Conservation (phyloP, 2,113 vertebrate genomes). For the Phalacrocorax carbo region DNA sequence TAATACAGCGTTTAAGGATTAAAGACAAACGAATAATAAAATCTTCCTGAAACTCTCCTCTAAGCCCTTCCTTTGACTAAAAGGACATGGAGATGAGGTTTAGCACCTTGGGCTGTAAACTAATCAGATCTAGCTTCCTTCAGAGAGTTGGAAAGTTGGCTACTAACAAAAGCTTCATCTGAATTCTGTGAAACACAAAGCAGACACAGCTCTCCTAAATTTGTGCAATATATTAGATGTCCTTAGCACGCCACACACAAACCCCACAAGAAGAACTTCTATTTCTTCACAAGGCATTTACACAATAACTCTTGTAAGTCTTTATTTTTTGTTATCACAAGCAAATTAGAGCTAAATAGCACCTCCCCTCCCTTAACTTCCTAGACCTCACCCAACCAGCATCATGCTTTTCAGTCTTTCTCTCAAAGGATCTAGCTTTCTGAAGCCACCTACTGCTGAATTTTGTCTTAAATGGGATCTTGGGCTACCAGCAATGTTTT, state of each 20-base stretch:
- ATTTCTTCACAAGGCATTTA: not conserved
- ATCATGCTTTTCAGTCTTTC: not conserved
- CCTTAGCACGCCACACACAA: not conserved
- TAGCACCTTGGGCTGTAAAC: not conserved
- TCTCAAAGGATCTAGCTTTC: not conserved
- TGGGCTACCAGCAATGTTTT: not conserved
- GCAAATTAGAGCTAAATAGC: not conserved
- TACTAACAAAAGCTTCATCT: not conserved
- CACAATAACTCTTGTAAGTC: not conserved
- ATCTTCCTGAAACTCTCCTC: not conserved
- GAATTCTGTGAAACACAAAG: not conserved
- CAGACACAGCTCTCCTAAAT: not conserved
- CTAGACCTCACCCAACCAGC: not conserved
- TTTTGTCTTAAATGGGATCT: not conserved
- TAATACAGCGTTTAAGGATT: not conserved
- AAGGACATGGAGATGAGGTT: not conserved
- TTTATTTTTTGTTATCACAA: not conserved
- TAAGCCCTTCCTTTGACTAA: not conserved
- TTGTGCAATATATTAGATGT: not conserved
- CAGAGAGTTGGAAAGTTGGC: not conserved
- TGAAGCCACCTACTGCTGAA: not conserved
- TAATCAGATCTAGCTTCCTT: not conserved
- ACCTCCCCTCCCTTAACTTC: not conserved
- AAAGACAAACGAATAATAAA: not conserved
- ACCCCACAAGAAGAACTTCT: not conserved